Conservation (phyloP, 2,113 vertebrate species). For the Antennarius striatus region DNA sequence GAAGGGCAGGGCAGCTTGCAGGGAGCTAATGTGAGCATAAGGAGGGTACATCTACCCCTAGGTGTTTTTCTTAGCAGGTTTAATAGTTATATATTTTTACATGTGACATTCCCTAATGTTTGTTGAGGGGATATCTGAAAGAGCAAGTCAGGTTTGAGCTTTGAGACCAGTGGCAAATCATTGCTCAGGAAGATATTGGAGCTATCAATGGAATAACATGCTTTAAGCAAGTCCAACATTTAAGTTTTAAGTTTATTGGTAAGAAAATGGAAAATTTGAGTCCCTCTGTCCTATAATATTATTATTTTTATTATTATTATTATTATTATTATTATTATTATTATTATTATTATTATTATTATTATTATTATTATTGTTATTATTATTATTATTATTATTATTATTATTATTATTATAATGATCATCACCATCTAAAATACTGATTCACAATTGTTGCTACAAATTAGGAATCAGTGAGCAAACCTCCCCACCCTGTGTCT, state of each 20-base stretch:
- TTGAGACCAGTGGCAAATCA: conserved; percentile 53
- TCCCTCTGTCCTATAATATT: too few relatives aligned
- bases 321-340: not conserved
- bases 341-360: too few relatives aligned
- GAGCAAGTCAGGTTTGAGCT: conserved; percentile 40
- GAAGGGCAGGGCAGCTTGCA: conserved; percentile 61
- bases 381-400: not conserved
- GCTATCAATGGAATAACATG: conserved; percentile 55
- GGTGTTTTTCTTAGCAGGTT: conserved; percentile 60
- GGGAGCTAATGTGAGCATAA: conserved; percentile 62
- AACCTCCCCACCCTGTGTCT: conserved; percentile 40
- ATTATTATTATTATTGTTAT: too few relatives aligned
- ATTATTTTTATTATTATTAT: too few relatives aligned
- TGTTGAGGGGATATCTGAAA: conserved; percentile 54
- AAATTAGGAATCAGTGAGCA: conserved; percentile 59
- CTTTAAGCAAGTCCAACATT: conserved; percentile 47
- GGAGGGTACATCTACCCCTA: conserved; percentile 66
- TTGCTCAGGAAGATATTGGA: conserved; percentile 42
- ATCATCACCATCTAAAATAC: not conserved
- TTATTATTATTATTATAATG: too few relatives aligned
- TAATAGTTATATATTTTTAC: conserved; percentile 58
- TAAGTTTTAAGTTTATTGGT: too few relatives aligned
- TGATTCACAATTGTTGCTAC: conserved; percentile 43
- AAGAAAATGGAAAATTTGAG: too few relatives aligned
- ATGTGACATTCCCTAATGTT: conserved; percentile 55